Conservation (phyloP, 2,888 invertebrate genomes). For the Drosophila testacea region DNA sequence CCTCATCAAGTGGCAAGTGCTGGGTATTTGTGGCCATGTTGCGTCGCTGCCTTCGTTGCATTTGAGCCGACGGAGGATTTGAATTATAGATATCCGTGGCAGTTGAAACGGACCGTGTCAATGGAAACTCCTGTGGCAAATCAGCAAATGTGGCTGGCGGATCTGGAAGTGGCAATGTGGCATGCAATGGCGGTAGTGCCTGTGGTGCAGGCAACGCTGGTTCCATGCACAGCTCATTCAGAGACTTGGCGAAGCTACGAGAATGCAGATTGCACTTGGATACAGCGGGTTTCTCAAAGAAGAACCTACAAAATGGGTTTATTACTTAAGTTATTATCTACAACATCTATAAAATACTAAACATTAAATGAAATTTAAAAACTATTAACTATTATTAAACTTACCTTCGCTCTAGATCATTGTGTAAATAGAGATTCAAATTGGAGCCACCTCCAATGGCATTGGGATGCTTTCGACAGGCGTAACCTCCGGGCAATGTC, state of each 20-base stretch:
- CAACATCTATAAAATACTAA: no score
- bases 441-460: conserved; percentile 52
- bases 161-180: conserved; percentile 13
- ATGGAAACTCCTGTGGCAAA: conserved; percentile 81
- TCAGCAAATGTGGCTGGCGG: conserved; percentile 58
- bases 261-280: conserved; percentile 83
- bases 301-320: conserved; percentile 69
- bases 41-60: conserved; percentile 64
- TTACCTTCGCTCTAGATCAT: conserved; percentile 76
- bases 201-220: conserved; percentile 43
- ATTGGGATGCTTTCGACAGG: conserved; percentile 78
- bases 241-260: conserved; percentile 84
- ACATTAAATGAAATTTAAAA: background rate
- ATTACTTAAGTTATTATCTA: no score
- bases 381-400: conserved; percentile 4
- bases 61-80: background rate
- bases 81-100: conserved; percentile 83
- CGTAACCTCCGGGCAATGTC: conserved; percentile 59
- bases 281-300: conserved; percentile 82
- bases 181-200: conserved; percentile 44
- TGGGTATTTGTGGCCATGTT: conserved; percentile 81
- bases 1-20: conserved; percentile 8
- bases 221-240: conserved; percentile 84
- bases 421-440: conserved; percentile 63
- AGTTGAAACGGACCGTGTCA: conserved; percentile 85